phyloP scores from a whole-genome alignment of 2,888 invertebrate genomes.

The Ctena decussata region DNA sequence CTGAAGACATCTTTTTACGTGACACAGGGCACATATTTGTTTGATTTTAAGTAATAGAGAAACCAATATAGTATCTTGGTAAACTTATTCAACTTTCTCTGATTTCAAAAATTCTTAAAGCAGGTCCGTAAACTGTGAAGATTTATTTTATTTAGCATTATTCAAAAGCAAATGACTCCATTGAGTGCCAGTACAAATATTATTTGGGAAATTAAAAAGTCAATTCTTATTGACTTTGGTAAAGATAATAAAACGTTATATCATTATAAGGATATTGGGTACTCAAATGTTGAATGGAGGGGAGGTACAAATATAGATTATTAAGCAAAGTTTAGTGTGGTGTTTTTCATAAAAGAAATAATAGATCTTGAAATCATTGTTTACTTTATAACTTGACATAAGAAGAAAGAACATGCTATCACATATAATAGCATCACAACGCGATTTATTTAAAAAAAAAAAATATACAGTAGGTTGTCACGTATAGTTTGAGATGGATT shows the following conservation, averaged over 20 bases:
- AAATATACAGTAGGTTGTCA: too few relatives aligned
- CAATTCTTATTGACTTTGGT: slow-evolving; percentile 14
- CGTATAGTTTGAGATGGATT: too few relatives aligned
- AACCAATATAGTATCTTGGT: slow-evolving; percentile 23
- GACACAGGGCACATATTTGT: too few relatives aligned
- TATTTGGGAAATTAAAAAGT: slow-evolving; percentile 40
- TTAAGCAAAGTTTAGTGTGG: neutral
- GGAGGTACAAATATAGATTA: neutral
- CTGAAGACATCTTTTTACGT: too few relatives aligned
- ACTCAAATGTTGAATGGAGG: neutral
- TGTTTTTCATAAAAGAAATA: neutral
- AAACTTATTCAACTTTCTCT: slow-evolving; percentile 10
- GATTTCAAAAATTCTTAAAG: slow-evolving; percentile 51
- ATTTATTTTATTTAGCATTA: slow-evolving; percentile 45
- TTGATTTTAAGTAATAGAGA: slow-evolving; percentile 56
- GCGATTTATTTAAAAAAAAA: too few relatives aligned
- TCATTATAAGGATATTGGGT: neutral
- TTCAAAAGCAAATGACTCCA: slow-evolving; percentile 21
- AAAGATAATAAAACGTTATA: slow-evolving; percentile 23
- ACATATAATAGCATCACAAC: too few relatives aligned
- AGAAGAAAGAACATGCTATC: neutral
- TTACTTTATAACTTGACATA: neutral
- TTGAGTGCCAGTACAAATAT: slow-evolving; percentile 54
- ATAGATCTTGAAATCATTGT: neutral
- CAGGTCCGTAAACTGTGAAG: slow-evolving; percentile 54